Conservation (phyloP, 2,113 vertebrate species). For the Xenus cinereus region DNA sequence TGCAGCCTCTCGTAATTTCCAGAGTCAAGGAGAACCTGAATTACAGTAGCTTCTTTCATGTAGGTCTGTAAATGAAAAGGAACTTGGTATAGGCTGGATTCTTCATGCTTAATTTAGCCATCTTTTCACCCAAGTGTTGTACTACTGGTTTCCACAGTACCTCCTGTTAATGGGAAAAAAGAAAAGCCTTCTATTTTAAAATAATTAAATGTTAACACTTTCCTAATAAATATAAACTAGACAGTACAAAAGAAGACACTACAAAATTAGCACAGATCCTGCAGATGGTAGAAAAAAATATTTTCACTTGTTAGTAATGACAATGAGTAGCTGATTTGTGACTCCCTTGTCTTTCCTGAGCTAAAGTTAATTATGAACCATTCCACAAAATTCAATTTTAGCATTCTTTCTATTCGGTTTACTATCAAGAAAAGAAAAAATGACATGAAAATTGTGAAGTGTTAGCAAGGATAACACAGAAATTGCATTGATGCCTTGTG, state of each 20-base stretch:
- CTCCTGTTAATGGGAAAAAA: background rate
- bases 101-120: background rate
- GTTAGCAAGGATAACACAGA: constrained; percentile 12
- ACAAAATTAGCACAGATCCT: constrained; percentile 20
- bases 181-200: constrained; percentile 38
- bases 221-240: constrained; percentile 24
- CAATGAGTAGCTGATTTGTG: constrained; percentile 57
- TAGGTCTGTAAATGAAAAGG: background rate
- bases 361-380: constrained; percentile 62
- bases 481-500: background rate
- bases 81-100: background rate
- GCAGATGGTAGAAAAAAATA: constrained; percentile 24
- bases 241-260: background rate
- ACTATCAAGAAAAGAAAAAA: background rate
- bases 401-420: constrained; percentile 53
- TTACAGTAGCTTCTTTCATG: background rate
- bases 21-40: background rate
- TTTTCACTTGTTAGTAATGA: constrained; percentile 54
- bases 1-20: background rate
- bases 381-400: constrained; percentile 64
- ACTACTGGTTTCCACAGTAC: background rate
- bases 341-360: constrained; percentile 33
- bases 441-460: background rate
- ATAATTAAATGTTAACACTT: constrained; percentile 33
- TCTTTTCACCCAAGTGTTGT: background rate